These are phyloP conservation scores for Yponomeuta malinellus DNA, from an alignment of 2,888 invertebrate species.

Conservation along the genomic window DNA sequence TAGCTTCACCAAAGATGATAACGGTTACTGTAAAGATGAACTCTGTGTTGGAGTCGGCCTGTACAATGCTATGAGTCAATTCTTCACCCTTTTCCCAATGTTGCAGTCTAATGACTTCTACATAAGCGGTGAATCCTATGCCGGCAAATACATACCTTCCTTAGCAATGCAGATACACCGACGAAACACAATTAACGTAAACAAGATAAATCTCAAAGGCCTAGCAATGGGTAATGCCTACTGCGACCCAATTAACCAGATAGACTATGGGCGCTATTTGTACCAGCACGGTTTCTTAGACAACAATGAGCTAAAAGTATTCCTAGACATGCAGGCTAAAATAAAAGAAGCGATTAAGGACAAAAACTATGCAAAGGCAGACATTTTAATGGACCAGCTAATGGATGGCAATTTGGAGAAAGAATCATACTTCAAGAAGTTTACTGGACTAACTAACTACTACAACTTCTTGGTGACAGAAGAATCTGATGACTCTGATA, in stretches of 20 bases:
- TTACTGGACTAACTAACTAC: constrained; percentile 84
- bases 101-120: constrained; percentile 72
- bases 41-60: constrained; percentile 72
- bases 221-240: constrained; percentile 71
- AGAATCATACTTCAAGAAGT: constrained; percentile 74
- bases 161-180: constrained; percentile 70
- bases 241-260: constrained; percentile 67
- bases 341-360: constrained; percentile 75
- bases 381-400: constrained; percentile 80
- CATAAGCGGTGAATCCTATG: constrained; percentile 79
- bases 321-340: constrained; percentile 76
- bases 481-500: constrained; percentile 56
- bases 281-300: constrained; percentile 74
- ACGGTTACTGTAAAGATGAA: constrained; percentile 74
- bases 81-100: constrained; percentile 75
- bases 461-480: constrained; percentile 80
- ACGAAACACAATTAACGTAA: constrained; percentile 42
- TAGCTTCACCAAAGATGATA: constrained; percentile 74
- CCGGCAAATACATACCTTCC: constrained; percentile 72
- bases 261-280: constrained; percentile 67
- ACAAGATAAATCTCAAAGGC: constrained; percentile 70
- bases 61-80: constrained; percentile 71
- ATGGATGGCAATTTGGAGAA: constrained; percentile 62
- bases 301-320: constrained; percentile 67
- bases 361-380: constrained; percentile 79